These are phyloP conservation scores for Aphodius sticticus DNA, from an alignment of 2,888 invertebrate species.

Conservation along the genomic window DNA sequence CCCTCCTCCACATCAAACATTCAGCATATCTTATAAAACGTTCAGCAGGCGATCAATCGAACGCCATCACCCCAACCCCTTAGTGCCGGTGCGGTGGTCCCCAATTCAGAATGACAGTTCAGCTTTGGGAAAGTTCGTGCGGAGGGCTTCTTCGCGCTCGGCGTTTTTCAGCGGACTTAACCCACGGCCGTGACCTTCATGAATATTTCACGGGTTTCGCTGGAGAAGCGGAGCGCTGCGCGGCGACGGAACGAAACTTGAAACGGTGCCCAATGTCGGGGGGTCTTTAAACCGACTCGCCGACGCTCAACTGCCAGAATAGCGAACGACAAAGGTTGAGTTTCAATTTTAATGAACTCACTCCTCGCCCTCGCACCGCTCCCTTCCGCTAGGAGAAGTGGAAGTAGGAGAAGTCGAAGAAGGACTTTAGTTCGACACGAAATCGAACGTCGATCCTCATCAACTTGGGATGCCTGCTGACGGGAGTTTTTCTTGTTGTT, in stretches of 20 bases:
- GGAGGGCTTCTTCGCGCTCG: neutral
- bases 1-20: neutral
- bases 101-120: neutral
- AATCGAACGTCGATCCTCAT: neutral
- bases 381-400: neutral
- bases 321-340: neutral
- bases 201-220: neutral
- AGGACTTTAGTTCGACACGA: neutral
- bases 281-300: neutral
- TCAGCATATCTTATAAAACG: neutral
- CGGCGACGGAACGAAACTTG: neutral
- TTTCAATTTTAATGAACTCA: constrained; percentile 4
- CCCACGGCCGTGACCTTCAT: neutral
- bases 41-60: neutral
- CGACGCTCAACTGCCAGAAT: neutral
- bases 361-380: neutral
- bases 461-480: neutral
- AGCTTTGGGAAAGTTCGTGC: neutral
- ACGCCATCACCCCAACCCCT: neutral
- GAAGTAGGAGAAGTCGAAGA: neutral
- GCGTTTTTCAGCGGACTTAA: neutral
- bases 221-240: neutral
- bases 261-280: neutral
- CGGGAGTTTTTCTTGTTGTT: too few species aligned
- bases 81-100: neutral